Evolutionary conservation across 2,888 invertebrate species (phyloP), one percentile per base, ranked within the genome.

Genomic region (Thera obeliscata): DNA sequence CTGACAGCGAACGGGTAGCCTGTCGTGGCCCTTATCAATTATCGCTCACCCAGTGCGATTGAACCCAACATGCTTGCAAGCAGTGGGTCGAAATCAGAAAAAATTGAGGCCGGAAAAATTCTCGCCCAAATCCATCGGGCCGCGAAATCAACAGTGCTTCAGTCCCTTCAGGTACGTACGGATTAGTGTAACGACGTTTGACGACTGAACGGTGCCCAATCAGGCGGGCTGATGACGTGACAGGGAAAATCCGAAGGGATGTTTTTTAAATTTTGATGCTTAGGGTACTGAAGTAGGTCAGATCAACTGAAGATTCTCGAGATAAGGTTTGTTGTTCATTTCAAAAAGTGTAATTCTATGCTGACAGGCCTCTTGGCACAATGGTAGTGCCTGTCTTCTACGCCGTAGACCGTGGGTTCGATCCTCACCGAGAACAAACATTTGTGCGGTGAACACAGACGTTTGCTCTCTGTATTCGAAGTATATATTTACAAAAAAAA

Each of bases 121-220:
- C 60, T 56, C 67, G 60, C 62, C 55, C 33, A 61, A 56, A 72
- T 64, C 64, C 74, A 69, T 62, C 69, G 70, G 70, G 66, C 65
- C 67, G 74, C 61, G 69, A 74, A 71, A 74, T 74, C 66, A 71
- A 64, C 66, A 65, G 66, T 63, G 52, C 68, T 56, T 66, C 61
- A 33, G 67, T 67, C 69, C 67, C 70, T 64, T 72, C 70, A 56
- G 60, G 69, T 69, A 68, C 61, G 65, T 63, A 66, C 60, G 70
- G 74, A 70, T 74, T 72, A 74, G 66, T 69, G 66, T 70, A 72
- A 74, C 70, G 64, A 70, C 67, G 69, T 74, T 74, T 74, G 72
- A 70, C 74, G 72, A 67, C 48, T 71, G 74, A 74, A 66, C 74
- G 67, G 49, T 56, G 61, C 63, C 52, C 64, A 66, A 60, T 66